Evolutionary conservation across 2,113 vertebrate genomes (phyloP).

Genomic region (Aegotheles bennettii): DNA sequence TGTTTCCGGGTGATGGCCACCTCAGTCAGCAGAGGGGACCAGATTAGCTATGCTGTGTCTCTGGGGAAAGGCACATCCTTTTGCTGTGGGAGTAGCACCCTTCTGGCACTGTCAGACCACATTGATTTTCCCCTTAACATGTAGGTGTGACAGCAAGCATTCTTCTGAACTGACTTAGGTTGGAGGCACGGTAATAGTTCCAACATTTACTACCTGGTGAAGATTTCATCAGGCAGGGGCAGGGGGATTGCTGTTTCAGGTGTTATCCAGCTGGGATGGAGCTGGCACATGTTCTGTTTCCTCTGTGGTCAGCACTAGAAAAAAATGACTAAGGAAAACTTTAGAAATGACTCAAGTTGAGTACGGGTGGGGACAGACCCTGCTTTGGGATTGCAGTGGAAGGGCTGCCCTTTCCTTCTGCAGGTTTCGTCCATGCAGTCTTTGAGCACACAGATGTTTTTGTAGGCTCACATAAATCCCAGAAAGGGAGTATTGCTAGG

Average conservation of each 20-base stretch:
- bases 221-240: not conserved
- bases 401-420: not conserved
- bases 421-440: not conserved
- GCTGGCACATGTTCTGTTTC: not conserved
- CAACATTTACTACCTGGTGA: accelerated
- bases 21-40: not conserved
- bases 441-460: not conserved
- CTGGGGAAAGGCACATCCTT: not conserved
- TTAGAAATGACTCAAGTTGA: not conserved
- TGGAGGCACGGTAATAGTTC: not conserved
- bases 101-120: not conserved
- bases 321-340: not conserved
- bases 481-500: not conserved
- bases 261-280: not conserved
- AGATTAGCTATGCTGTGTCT: not conserved
- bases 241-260: not conserved
- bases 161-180: not conserved
- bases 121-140: not conserved
- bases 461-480: not conserved
- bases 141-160: not conserved
- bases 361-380: not conserved
- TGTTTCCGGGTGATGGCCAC: accelerated
- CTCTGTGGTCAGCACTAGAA: not conserved
- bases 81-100: not conserved
- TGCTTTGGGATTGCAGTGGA: not conserved